A percentile compares a stretch with the other conserved stretches of the same genome.
phyloP scores from a whole-genome alignment of 2,888 invertebrate genomes.

The Margaritifera margaritifera region DNA sequence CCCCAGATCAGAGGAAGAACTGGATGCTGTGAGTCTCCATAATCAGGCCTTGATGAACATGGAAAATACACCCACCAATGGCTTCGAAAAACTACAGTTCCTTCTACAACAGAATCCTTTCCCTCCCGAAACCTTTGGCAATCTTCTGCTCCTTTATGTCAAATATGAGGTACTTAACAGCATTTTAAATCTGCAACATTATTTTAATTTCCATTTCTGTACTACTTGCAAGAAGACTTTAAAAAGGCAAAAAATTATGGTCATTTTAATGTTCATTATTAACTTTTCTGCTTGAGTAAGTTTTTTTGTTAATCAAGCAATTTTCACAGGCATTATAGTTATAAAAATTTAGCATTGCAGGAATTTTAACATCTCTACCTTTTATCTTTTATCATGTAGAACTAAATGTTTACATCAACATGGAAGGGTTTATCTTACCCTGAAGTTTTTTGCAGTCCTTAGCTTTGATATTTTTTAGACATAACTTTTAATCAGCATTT shows the following conservation, averaged over 20 bases:
- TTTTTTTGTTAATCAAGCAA: too few species aligned
- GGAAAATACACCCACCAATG: constrained; percentile 89
- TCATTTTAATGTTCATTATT: too few species aligned
- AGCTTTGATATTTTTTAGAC: too few species aligned
- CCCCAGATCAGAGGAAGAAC: constrained; percentile 91
- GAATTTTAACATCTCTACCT: too few species aligned
- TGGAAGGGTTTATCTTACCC: too few species aligned
- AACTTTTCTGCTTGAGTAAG: too few species aligned
- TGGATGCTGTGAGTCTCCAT: constrained; percentile 97
- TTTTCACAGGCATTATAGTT: too few species aligned
- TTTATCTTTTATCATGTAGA: too few species aligned
- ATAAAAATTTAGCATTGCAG: too few species aligned
- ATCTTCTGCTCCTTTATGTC: constrained; percentile 93
- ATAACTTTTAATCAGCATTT: too few species aligned
- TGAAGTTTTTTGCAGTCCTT: too few species aligned
- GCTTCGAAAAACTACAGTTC: constrained; percentile 95
- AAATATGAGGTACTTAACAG: constrained; percentile 83
- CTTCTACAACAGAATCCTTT: constrained; percentile 95
- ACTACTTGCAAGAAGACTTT: neutral
- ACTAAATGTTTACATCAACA: too few species aligned
- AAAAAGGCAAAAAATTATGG: neutral
- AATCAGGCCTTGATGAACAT: constrained; percentile 95
- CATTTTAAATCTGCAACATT: neutral
- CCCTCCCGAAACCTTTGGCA: constrained; percentile 97
- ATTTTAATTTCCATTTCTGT: constrained; percentile 2